Evolutionary conservation across 2,888 invertebrate genomes (phyloP).

Genomic region (Argynnis bischoffii): DNA sequence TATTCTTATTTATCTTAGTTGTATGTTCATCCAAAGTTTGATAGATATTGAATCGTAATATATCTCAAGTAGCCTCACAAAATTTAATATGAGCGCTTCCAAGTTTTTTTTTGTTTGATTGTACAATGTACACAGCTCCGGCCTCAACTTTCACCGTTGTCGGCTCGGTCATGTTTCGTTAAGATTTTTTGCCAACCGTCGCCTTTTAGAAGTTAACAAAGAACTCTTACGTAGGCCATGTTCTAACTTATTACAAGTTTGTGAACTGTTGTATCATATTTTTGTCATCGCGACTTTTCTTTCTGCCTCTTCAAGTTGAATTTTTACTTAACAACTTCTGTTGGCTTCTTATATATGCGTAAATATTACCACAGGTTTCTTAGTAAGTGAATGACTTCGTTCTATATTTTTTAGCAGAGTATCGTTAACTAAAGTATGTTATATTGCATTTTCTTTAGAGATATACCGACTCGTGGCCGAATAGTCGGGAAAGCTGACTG

Average conservation of each 20-base stretch:
- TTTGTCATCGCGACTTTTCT: conserved; percentile 37
- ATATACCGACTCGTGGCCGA: too few relatives aligned
- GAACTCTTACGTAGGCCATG: conserved; percentile 37
- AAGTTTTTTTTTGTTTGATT: conserved; percentile 35
- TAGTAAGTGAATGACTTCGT: too few relatives aligned
- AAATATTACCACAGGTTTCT: conserved; percentile 3
- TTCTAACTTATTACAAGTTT: conserved; percentile 41
- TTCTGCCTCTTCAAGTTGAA: conserved; percentile 16
- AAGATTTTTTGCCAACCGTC: conserved; percentile 33
- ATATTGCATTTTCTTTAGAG: too few relatives aligned
- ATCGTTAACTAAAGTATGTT: too few relatives aligned
- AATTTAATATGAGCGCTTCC: conserved; percentile 28
- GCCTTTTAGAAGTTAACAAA: conserved; percentile 39
- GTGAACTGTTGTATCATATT: conserved; percentile 38
- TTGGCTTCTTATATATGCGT: conserved; percentile 14
- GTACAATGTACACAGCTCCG: conserved; percentile 26
- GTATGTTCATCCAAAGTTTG: not conserved
- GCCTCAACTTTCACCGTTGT: conserved; percentile 33
- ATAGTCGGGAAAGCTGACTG: too few relatives aligned
- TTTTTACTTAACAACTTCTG: conserved; percentile 24
- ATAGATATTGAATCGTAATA: conserved; percentile 6
- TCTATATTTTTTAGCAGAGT: too few relatives aligned
- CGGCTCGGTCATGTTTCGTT: conserved; percentile 28
- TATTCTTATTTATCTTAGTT: not conserved
- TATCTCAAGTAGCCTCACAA: conserved; percentile 14